Conservation (phyloP, 2,888 invertebrate species). For the Calameuta pallipes region DNA sequence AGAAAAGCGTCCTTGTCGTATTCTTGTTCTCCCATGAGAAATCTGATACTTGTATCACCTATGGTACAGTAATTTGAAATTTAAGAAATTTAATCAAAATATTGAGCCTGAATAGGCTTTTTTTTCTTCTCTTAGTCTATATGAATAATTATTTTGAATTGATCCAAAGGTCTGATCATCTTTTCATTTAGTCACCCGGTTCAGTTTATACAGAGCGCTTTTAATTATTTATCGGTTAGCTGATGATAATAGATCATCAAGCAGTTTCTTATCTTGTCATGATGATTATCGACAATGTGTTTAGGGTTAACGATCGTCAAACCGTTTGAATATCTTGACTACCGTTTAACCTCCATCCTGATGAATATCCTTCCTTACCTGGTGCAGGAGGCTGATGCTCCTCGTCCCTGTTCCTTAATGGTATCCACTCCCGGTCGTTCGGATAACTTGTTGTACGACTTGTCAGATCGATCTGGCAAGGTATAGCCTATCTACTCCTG, state of each 20-base stretch:
- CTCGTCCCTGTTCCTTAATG: not conserved
- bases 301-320: not conserved
- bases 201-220: not conserved
- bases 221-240: not conserved
- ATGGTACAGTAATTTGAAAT: too few relatives aligned
- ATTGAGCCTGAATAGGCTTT: too few relatives aligned
- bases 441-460: not conserved
- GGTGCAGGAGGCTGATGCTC: not conserved
- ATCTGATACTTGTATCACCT: not conserved
- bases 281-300: not conserved
- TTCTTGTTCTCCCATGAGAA: not conserved
- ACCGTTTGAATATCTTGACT: not conserved
- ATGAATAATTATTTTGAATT: too few relatives aligned
- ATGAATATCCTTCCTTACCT: not conserved
- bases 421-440: not conserved
- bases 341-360: not conserved
- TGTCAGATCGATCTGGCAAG: not conserved
- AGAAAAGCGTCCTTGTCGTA: not conserved
- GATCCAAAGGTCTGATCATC: not conserved
- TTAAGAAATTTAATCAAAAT: too few relatives aligned
- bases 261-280: not conserved
- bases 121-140: too few relatives aligned
- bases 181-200: not conserved
- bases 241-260: not conserved
- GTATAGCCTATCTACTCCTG: not conserved